These are phyloP conservation scores for Ostrea edulis DNA, from an alignment of 1,140 invertebrate genomes.

Conservation along the genomic window DNA sequence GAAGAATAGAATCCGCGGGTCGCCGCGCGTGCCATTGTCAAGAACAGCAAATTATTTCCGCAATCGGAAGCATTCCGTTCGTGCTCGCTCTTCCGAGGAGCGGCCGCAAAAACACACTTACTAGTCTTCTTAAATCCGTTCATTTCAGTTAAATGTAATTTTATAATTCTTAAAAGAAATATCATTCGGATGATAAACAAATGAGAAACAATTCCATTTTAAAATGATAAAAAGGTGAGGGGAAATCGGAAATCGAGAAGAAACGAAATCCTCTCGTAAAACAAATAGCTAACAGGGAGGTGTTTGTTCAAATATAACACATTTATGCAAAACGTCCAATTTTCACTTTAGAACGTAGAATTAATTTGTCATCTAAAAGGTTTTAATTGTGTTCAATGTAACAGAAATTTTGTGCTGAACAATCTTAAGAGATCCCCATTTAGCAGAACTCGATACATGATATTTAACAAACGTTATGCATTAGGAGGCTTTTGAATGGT, in stretches of 20 bases:
- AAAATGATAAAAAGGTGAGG: too few relatives aligned
- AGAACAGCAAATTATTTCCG: not conserved
- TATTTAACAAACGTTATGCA: not conserved
- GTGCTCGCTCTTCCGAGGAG: not conserved
- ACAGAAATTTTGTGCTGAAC: not conserved
- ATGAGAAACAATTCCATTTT: too few relatives aligned
- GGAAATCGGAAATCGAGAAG: not conserved
- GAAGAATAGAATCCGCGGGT: not conserved
- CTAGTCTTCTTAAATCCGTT: not conserved
- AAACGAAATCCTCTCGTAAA: not conserved
- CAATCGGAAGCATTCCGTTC: not conserved
- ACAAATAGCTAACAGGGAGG: not conserved
- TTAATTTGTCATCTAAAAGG: slow-evolving; percentile 15
- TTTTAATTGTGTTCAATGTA: not conserved
- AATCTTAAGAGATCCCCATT: slow-evolving; percentile 31
- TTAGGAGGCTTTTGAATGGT: not conserved
- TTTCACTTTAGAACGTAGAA: not conserved
- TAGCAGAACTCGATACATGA: not conserved
- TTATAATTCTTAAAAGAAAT: not conserved
- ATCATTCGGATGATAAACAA: not conserved
- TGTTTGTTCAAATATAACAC: not conserved
- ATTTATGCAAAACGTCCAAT: not conserved
- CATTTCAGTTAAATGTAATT: not conserved
- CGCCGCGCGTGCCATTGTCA: not conserved
- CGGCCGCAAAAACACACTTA: not conserved